These are phyloP conservation scores for Musca domestica DNA, from an alignment of 1,140 invertebrate genomes.

Conservation along the genomic window DNA sequence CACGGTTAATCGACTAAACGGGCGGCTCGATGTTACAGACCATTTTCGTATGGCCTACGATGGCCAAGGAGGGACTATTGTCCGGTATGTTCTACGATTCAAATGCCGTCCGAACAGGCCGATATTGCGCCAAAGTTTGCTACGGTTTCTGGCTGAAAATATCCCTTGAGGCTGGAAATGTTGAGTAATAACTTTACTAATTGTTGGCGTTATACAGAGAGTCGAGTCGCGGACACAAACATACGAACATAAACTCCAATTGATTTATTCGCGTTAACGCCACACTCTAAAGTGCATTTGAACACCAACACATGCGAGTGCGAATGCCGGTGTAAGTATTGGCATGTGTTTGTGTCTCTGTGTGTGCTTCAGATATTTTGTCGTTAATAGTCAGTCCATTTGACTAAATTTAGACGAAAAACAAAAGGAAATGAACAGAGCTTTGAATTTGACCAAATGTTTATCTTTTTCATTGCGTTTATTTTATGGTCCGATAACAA, in stretches of 20 bases:
- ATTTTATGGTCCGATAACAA: conserved; percentile 2
- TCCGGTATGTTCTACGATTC: background rate
- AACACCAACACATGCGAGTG: background rate
- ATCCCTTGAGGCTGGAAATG: conserved; percentile 15
- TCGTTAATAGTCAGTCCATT: background rate
- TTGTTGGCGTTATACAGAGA: conserved; percentile 12
- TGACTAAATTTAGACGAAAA: conserved; percentile 6
- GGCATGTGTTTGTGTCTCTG: background rate
- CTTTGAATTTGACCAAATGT: background rate
- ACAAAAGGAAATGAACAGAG: background rate
- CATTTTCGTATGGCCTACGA: background rate
- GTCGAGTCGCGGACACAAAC: background rate
- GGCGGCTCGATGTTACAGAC: background rate
- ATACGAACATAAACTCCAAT: background rate
- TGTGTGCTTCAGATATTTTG: background rate
- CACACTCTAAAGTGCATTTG: conserved; percentile 2
- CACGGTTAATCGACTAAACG: background rate
- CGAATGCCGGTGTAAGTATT: background rate
- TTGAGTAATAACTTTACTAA: conserved; percentile 20
- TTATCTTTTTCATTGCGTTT: background rate
- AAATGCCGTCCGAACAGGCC: background rate
- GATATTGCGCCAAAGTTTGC: background rate
- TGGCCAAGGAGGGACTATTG: background rate
- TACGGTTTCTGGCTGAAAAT: background rate
- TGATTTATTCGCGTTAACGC: conserved; percentile 21